Conservation (phyloP, 1,140 invertebrate species). For the Sinonovacula constricta region DNA sequence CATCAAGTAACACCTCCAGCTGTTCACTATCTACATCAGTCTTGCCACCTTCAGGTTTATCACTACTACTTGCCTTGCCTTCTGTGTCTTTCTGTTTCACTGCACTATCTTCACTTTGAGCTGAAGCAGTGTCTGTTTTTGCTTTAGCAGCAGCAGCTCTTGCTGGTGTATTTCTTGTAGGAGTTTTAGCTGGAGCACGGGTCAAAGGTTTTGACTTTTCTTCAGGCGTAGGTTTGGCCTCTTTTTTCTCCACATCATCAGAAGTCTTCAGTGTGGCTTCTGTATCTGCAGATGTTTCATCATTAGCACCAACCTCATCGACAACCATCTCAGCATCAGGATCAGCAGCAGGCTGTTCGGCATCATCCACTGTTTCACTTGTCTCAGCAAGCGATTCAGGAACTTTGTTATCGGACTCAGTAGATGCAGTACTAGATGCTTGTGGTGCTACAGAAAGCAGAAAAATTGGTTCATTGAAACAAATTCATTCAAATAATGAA, state of each 20-base stretch:
- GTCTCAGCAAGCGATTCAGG: too few species aligned
- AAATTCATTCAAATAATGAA: too few species aligned
- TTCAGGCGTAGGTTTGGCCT: neutral
- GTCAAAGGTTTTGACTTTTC: neutral
- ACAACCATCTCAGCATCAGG: neutral
- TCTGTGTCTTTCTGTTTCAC: neutral
- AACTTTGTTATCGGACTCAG: conserved; percentile 16
- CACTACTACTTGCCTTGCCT: too few species aligned
- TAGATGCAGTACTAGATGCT: conserved; percentile 34
- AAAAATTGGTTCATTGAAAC: conserved; percentile 52
- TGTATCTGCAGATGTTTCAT: neutral
- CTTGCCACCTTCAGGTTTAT: conserved; percentile 26
- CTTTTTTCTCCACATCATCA: neutral
- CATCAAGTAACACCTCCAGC: conserved; percentile 48
- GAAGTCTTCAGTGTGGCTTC: neutral
- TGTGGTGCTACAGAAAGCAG: conserved; percentile 51
- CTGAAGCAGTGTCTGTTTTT: neutral
- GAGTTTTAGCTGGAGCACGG: neutral
- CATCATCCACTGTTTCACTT: too few species aligned
- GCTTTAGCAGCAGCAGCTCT: conserved; percentile 4
- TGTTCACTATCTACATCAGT: conserved; percentile 45
- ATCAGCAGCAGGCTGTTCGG: neutral
- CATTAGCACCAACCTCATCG: neutral
- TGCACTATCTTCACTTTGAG: neutral
- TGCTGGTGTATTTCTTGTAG: neutral